Base-by-base conservation (phyloP, 2,888 invertebrate genomes). In the Melanostoma scalare region DNA sequence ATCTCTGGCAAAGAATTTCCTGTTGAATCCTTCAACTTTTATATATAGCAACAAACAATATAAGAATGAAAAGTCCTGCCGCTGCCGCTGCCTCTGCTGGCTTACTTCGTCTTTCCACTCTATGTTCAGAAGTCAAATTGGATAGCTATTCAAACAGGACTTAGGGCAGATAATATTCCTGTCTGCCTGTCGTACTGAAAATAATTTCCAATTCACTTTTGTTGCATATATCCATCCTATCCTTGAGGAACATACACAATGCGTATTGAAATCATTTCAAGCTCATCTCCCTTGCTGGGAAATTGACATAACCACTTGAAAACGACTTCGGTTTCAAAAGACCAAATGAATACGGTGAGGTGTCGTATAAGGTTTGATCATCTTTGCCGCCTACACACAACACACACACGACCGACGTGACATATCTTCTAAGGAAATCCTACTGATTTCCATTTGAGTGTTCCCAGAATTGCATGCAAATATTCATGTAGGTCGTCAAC, bases 401-500 rank as follows among this genome's bases (percentile, higher is more conserved):
- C n/a, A 33, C 60, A 33, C 65, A 68, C 68, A 55, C 30, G 30
- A 61, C 60, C 44, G 42, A 65, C 63, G 63, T 63, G 63, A 73
- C 82, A 82, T 77, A 77, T 10, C 60, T 82, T 74, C 58, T 30
- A 30, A 9, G 42, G 52, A 73, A 72, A 73, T 69, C 40, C 65
- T 78, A 63, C 68, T 77, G 60, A 53, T 78, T 69, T 65, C 53
- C 77, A 65, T 73, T 73, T 53, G 53, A 63, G 20, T 77, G 77
- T 73, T 10, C 44, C 31, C 53, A 63, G 63, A 77, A 82, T 73
- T 42, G 69, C 69, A 74, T 82, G 82, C 78, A 82, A 82, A 78
- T 77, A 77, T 77, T 69, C 73, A 52, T 77, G 82, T 65, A 52
- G 58, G 82, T 42, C 40, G 68, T 73, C 68, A 58, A 55, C 56